Percentiles rank a stretch among this genome's conserved stretches.
These are phyloP conservation scores for Teleogryllus oceanicus DNA, from an alignment of 2,888 invertebrate genomes.

Conservation along the genomic window DNA sequence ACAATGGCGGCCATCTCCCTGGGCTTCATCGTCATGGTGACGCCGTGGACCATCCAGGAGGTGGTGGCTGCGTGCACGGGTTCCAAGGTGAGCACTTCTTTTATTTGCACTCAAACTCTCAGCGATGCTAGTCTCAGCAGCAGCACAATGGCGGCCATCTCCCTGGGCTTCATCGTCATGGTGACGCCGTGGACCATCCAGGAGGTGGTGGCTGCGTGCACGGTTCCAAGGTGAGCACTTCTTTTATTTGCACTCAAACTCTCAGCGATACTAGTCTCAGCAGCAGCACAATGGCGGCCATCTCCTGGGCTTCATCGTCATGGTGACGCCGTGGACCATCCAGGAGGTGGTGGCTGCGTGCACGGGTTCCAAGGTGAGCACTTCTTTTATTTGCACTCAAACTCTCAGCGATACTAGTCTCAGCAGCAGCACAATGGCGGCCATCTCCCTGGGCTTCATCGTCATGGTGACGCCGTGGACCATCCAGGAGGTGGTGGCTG, in stretches of 20 bases:
- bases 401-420: conserved; percentile 61
- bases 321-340: conserved; percentile 87
- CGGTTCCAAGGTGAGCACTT: conserved; percentile 67
- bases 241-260: background rate
- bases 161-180: conserved; percentile 88
- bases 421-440: conserved; percentile 83
- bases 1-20: conserved; percentile 90
- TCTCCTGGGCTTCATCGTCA: conserved; percentile 87
- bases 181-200: conserved; percentile 89
- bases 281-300: conserved; percentile 85
- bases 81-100: conserved; percentile 58
- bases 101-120: background rate
- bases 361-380: conserved; percentile 72
- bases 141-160: conserved; percentile 88
- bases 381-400: background rate
- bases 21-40: conserved; percentile 86
- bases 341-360: conserved; percentile 88
- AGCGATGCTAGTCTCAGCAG: conserved; percentile 68
- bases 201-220: conserved; percentile 86
- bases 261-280: conserved; percentile 63
- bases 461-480: conserved; percentile 89
- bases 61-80: conserved; percentile 87
- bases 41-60: conserved; percentile 87
- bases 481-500: conserved; percentile 85
- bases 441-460: conserved; percentile 86